Evolutionary conservation across 2,113 vertebrate species (phyloP).

Genomic region (Pao palembangensis): DNA sequence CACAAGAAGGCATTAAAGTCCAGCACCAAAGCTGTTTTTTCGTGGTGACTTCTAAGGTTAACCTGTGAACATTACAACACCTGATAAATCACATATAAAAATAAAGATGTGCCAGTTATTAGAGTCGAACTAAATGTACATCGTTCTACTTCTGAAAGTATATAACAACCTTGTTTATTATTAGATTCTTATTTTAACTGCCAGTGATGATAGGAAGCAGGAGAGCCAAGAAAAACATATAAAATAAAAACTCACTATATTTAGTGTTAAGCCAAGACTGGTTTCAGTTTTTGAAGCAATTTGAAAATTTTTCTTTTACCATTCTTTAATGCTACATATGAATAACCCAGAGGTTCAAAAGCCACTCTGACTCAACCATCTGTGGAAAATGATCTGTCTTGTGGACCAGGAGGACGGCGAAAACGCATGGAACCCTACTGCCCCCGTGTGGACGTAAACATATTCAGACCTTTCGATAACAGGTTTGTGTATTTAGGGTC

Average conservation of each 20-base stretch:
- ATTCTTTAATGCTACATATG: constrained; percentile 16
- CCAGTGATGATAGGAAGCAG: constrained; percentile 6
- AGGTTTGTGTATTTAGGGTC: no score
- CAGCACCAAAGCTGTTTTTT: constrained; percentile 33
- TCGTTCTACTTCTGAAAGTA: constrained; percentile 16
- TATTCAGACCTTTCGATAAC: constrained; percentile 1
- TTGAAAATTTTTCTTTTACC: background rate
- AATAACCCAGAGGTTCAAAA: constrained; percentile 9
- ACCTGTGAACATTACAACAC: constrained; percentile 28
- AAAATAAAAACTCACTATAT: background rate
- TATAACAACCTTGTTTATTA: background rate
- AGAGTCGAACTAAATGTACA: constrained; percentile 9
- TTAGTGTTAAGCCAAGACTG: no score
- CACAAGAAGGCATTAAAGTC: constrained; percentile 40
- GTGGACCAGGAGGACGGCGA: constrained; percentile 2
- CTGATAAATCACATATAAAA: constrained; percentile 2
- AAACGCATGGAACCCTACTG: constrained; percentile 57
- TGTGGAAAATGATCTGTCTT: constrained; percentile 18
- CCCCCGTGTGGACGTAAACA: constrained; percentile 57
- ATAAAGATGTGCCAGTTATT: constrained; percentile 1
- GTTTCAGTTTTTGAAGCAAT: no score
- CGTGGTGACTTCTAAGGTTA: background rate
- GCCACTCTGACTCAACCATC: constrained; percentile 19
- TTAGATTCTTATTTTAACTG: constrained; percentile 6
- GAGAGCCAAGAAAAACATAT: constrained; percentile 1